Evolutionary conservation across 2,113 vertebrate genomes (phyloP).

Genomic region (Crotophaga sulcirostris): DNA sequence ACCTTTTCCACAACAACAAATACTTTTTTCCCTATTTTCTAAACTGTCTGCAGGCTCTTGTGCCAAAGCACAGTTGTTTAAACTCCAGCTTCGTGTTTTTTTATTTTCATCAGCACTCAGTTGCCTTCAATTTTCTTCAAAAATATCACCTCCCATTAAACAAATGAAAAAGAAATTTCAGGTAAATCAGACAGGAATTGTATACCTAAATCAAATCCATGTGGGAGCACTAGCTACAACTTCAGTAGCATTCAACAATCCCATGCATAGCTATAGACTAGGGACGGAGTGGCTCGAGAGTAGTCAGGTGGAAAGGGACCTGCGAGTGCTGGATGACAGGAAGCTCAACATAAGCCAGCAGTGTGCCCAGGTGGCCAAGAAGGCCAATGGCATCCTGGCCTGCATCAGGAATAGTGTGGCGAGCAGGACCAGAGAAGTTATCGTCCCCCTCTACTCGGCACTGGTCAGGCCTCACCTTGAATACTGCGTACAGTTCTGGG

Average conservation of each 20-base stretch:
- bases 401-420: no score
- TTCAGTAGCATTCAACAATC: constrained; percentile 27
- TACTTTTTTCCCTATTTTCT: not conserved
- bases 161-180: not conserved
- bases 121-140: not conserved
- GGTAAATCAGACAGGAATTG: constrained; percentile 4
- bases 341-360: no score
- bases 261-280: no score
- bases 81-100: not conserved
- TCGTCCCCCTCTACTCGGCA: no score
- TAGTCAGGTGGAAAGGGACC: no score
- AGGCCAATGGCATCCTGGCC: no score
- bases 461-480: no score
- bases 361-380: no score
- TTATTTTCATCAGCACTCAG: not conserved
- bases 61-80: not conserved
- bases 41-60: not conserved
- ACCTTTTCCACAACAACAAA: not conserved
- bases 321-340: no score
- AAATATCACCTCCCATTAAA: not conserved
- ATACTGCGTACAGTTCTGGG: no score
- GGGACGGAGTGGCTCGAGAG: no score
- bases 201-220: constrained; percentile 7
- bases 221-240: not conserved
- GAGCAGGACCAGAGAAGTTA: no score